Percentiles rank a stretch among this genome's conserved stretches.
phyloP scores from a whole-genome alignment of 2,113 vertebrate species.

The Arvicanthis niloticus region DNA sequence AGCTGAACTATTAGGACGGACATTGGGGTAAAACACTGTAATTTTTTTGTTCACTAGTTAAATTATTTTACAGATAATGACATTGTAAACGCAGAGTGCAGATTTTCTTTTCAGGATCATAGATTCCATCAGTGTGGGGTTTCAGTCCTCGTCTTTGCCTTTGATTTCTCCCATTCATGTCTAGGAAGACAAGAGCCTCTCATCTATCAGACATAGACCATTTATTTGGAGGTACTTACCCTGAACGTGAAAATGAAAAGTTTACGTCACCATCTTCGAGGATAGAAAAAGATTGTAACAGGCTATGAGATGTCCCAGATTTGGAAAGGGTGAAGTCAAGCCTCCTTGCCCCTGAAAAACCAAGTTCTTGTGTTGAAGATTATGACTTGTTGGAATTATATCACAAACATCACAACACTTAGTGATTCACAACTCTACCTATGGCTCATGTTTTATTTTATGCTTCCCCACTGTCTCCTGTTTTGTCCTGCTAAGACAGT shows the following conservation, averaged over 20 bases:
- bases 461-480: neutral
- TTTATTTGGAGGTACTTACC: slow-evolving; percentile 83
- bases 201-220: slow-evolving; percentile 80
- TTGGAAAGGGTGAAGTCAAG: slow-evolving; percentile 59
- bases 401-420: neutral
- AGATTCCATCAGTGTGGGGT: slow-evolving; percentile 68
- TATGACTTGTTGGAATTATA: slow-evolving; percentile 4
- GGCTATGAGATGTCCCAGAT: slow-evolving; percentile 38
- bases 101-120: slow-evolving; percentile 80
- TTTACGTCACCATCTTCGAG: slow-evolving; percentile 45
- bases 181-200: slow-evolving; percentile 81
- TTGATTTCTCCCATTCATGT: slow-evolving; percentile 77
- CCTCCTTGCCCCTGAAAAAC: neutral
- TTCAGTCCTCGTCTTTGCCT: slow-evolving; percentile 82
- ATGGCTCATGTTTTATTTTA: neutral
- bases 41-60: neutral
- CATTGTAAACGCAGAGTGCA: slow-evolving; percentile 78
- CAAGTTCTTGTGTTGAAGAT: slow-evolving; percentile 31
- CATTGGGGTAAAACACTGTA: neutral
- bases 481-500: neutral
- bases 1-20: neutral
- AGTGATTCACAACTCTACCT: neutral
- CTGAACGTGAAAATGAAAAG: slow-evolving; percentile 74
- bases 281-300: slow-evolving; percentile 66
- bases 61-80: slow-evolving; percentile 83